Evolutionary conservation across 1,140 invertebrate species (phyloP).

Genomic region (Macrocentrus cingulum): DNA sequence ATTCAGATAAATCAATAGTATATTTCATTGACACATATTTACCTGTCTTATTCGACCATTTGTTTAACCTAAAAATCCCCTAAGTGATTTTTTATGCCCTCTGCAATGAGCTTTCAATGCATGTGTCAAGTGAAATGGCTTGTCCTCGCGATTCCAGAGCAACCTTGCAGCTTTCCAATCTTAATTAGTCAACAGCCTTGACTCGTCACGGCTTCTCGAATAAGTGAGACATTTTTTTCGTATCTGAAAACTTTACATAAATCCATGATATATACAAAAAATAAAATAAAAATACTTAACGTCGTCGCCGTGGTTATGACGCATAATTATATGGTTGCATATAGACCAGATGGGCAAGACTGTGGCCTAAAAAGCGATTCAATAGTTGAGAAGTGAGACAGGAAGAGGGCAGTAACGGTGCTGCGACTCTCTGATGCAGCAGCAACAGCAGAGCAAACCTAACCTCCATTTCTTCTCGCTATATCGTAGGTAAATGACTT

Average conservation of each 20-base stretch:
- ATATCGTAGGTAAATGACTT: constrained; percentile 13
- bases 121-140: constrained; percentile 10
- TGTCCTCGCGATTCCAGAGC: constrained; percentile 22
- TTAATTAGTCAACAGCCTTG: constrained; percentile 32
- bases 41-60: no score
- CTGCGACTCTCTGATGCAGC: not conserved
- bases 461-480: not conserved
- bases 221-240: constrained; percentile 16
- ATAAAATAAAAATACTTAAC: no score
- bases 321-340: no score
- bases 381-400: not conserved
- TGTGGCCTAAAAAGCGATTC: not conserved
- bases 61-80: not conserved
- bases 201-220: constrained; percentile 16
- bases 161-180: constrained; percentile 38
- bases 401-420: constrained; percentile 27
- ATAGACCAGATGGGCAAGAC: not conserved
- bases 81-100: not conserved
- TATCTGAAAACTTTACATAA: not conserved
- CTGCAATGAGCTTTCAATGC: not conserved
- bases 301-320: no score
- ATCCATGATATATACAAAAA: not conserved
- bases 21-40: not conserved
- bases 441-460: no score
- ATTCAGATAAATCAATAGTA: not conserved